These are phyloP conservation scores for Lottia gigantea DNA, from an alignment of 2,888 invertebrate species.

Conservation along the genomic window DNA sequence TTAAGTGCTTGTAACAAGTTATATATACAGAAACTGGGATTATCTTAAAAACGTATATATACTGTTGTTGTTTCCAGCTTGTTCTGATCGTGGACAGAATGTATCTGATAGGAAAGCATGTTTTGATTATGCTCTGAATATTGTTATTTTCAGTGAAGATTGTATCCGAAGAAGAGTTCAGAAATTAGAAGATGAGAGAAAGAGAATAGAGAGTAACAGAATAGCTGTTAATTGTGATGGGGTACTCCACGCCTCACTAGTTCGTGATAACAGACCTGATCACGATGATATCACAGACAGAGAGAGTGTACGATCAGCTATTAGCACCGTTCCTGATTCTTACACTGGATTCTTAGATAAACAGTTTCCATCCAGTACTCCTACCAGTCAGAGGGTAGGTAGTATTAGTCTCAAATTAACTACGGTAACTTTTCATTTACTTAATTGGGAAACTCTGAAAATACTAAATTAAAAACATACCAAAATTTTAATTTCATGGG, in stretches of 20 bases:
- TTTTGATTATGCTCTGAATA: too few relatives aligned
- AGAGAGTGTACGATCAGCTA: slow-evolving; percentile 46
- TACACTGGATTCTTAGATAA: slow-evolving; percentile 52
- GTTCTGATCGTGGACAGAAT: too few relatives aligned
- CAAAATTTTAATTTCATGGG: too few relatives aligned
- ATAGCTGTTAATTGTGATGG: neutral
- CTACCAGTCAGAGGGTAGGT: slow-evolving; percentile 48
- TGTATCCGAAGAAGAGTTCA: neutral
- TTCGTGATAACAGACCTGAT: neutral
- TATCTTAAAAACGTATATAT: too few relatives aligned
- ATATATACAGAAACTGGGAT: too few relatives aligned
- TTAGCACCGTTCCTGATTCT: slow-evolving; percentile 51
- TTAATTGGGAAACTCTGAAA: too few relatives aligned
- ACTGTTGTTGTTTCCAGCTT: too few relatives aligned
- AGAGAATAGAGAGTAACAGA: neutral
- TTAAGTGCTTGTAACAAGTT: too few relatives aligned
- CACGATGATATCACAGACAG: slow-evolving; percentile 33
- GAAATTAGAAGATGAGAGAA: neutral
- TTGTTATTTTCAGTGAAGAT: neutral
- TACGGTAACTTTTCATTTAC: too few relatives aligned
- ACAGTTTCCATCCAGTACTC: slow-evolving; percentile 52
- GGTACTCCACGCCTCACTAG: neutral
- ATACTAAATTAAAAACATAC: too few relatives aligned
- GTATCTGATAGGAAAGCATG: too few relatives aligned
- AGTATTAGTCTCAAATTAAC: too few relatives aligned